Evolutionary conservation across 2,113 vertebrate genomes (phyloP).

Genomic region (Monopterus albus): DNA sequence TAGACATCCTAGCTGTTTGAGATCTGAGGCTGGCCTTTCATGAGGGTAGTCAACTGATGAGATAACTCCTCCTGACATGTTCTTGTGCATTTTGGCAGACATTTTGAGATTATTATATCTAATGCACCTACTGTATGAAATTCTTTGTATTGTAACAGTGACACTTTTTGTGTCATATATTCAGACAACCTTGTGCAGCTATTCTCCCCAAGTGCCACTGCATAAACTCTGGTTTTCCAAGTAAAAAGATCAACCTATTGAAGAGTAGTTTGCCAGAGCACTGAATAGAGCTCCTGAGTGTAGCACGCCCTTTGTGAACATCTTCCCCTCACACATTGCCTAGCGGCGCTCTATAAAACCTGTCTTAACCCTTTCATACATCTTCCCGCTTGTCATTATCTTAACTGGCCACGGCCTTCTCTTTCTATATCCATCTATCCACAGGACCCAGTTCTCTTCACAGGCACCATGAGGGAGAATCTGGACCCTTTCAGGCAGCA

Average conservation of each 20-base stretch:
- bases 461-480: conserved; percentile 95
- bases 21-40: conserved; percentile 43
- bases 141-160: conserved; percentile 22
- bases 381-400: conserved; percentile 78
- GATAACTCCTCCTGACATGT: conserved; percentile 29
- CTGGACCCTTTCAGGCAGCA: conserved; percentile 95
- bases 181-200: conserved; percentile 23
- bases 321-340: conserved; percentile 74
- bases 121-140: conserved; percentile 1
- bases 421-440: conserved; percentile 80
- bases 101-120: conserved; percentile 26
- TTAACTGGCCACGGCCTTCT: conserved; percentile 81
- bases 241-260: conserved; percentile 77
- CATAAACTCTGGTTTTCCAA: conserved; percentile 57
- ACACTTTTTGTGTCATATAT: conserved; percentile 39
- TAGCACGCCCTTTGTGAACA: conserved; percentile 73
- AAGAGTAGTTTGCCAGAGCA: conserved; percentile 58
- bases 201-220: conserved; percentile 26
- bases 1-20: conserved; percentile 31
- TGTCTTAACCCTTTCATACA: conserved; percentile 81
- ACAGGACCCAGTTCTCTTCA: conserved; percentile 95
- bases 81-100: conserved; percentile 16
- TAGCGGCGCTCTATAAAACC: conserved; percentile 70
- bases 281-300: conserved; percentile 73
- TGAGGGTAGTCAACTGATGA: conserved; percentile 31